Conservation (phyloP, 2,888 invertebrate genomes). For the Trimorus sp. region DNA sequence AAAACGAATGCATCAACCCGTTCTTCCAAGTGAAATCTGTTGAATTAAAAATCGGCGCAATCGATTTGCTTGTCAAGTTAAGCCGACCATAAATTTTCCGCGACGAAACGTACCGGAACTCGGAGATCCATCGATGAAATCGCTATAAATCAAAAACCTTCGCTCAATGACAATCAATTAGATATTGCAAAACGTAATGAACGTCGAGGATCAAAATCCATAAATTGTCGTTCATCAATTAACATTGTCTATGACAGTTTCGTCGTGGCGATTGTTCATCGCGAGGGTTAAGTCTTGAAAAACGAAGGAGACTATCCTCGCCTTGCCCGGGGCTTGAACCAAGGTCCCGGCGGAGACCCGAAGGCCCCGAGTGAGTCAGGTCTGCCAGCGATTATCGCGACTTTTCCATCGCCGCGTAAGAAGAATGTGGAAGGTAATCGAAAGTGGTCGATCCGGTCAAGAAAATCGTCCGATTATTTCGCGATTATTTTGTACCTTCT, state of each 20-base stretch:
- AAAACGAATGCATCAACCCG: too few relatives aligned
- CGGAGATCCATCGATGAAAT: too few relatives aligned
- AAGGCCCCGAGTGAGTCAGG: constrained; percentile 80
- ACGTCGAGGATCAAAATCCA: constrained; percentile 33
- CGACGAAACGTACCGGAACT: too few relatives aligned
- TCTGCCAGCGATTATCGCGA: constrained; percentile 73
- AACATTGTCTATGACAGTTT: constrained; percentile 47
- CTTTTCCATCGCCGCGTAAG: constrained; percentile 66
- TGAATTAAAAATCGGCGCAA: too few relatives aligned
- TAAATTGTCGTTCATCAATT: constrained; percentile 43
- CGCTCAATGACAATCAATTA: constrained; percentile 9
- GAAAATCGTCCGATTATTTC: background rate
- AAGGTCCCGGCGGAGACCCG: constrained; percentile 76
- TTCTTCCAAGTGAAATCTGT: too few relatives aligned
- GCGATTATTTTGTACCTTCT: too few relatives aligned
- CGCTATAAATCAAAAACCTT: background rate
- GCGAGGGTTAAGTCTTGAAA: constrained; percentile 59
- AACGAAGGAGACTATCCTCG: constrained; percentile 71
- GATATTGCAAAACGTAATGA: constrained; percentile 10
- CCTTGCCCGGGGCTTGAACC: constrained; percentile 80
- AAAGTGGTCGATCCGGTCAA: constrained; percentile 25
- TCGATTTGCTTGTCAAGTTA: too few relatives aligned
- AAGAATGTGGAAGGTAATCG: constrained; percentile 56
- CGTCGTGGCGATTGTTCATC: constrained; percentile 55
- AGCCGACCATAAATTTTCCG: too few relatives aligned